A percentile compares a stretch with the other conserved stretches of the same genome.
These are phyloP conservation scores for Chymomyza procnemis DNA, from an alignment of 2,888 invertebrate species.

Conservation along the genomic window DNA sequence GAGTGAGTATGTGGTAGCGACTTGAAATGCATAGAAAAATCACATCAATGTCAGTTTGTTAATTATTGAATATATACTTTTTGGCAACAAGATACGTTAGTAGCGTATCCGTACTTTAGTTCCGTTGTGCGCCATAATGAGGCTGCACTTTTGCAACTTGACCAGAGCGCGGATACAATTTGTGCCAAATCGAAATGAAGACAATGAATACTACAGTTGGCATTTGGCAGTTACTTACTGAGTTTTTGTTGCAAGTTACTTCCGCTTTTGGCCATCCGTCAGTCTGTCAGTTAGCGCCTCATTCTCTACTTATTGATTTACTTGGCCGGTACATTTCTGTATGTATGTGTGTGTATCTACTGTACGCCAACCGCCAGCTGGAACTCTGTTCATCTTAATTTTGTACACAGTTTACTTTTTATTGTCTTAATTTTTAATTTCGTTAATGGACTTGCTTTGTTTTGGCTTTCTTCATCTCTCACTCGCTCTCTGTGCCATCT, in stretches of 20 bases:
- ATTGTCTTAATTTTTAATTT: conserved; percentile 55
- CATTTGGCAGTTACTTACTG: conserved; percentile 24
- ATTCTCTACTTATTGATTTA: conserved; percentile 19
- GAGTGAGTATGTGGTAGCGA: neutral
- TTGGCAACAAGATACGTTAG: neutral
- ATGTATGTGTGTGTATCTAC: neutral
- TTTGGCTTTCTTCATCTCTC: conserved; percentile 14
- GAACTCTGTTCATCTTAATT: conserved; percentile 14
- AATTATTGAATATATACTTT: conserved; percentile 24
- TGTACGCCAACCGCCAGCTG: conserved; percentile 8
- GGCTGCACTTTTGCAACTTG: conserved; percentile 3
- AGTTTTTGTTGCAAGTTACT: conserved; percentile 26
- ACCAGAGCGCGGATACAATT: conserved; percentile 19
- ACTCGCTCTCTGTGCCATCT: neutral
- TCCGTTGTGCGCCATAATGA: neutral
- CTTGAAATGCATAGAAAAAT: conserved; percentile 56
- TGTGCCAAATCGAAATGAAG: conserved; percentile 4
- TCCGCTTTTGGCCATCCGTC: conserved; percentile 25
- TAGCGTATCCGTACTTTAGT: neutral
- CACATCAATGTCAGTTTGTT: conserved; percentile 47
- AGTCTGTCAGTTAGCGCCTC: conserved; percentile 5
- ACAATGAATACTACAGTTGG: neutral
- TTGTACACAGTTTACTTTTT: conserved; percentile 20
- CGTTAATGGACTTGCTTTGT: conserved; percentile 52
- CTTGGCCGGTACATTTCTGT: conserved; percentile 18